phyloP scores from a whole-genome alignment of 2,113 vertebrate species.

The Tringa solitaria region DNA sequence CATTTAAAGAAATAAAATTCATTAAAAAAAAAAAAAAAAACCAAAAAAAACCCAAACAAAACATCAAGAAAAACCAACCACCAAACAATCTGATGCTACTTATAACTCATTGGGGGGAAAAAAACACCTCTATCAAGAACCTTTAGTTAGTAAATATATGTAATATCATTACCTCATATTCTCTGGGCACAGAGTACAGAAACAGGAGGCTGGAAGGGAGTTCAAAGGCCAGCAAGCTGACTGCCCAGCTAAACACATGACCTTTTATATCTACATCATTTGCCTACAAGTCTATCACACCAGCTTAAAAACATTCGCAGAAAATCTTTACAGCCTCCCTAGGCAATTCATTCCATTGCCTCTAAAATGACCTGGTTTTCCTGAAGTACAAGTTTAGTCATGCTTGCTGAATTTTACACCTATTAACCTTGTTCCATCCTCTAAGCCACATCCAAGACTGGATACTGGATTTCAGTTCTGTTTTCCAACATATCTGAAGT shows the following conservation, averaged over 20 bases:
- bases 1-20: neutral
- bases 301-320: neutral
- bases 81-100: neutral
- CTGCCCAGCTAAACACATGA: neutral
- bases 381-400: neutral
- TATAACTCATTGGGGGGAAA: neutral
- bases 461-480: neutral
- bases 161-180: neutral
- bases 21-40: neutral
- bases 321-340: neutral
- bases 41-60: too few relatives aligned
- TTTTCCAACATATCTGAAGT: neutral
- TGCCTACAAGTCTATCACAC: neutral
- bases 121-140: neutral
- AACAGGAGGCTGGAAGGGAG: neutral
- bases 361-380: neutral
- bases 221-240: neutral
- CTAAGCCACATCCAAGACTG: neutral
- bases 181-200: neutral
- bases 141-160: neutral
- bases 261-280: neutral
- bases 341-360: neutral
- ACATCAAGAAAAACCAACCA: neutral
- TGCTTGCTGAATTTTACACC: neutral
- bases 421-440: neutral